phyloP scores from a whole-genome alignment of 2,888 invertebrate genomes.

The Xiphydria camelus region DNA sequence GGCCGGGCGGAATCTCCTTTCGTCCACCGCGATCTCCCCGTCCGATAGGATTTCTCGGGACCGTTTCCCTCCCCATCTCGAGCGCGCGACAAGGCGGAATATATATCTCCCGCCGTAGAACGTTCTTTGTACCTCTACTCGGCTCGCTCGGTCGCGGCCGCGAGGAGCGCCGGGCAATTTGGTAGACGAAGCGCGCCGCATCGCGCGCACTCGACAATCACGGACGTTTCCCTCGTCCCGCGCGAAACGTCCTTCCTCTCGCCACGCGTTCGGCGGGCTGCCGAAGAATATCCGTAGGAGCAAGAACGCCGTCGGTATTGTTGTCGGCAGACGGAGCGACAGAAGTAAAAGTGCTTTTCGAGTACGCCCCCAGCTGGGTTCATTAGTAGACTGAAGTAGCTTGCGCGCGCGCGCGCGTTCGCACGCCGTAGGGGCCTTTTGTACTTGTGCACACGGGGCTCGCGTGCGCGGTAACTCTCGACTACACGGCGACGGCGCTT shows the following conservation, averaged over 20 bases:
- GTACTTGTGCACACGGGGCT: slow-evolving; percentile 11
- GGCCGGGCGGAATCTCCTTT: too few species aligned
- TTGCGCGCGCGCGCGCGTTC: too few species aligned
- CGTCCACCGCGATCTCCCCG: too few species aligned
- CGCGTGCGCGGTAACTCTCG: not conserved
- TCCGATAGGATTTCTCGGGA: too few species aligned
- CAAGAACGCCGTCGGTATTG: slow-evolving; percentile 25
- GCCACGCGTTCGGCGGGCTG: not conserved
- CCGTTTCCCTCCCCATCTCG: too few species aligned
- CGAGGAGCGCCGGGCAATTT: slow-evolving; percentile 13
- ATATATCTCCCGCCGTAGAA: too few species aligned
- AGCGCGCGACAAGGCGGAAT: too few species aligned
- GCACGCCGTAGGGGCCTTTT: slow-evolving; percentile 40
- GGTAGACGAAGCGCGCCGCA: slow-evolving; percentile 11
- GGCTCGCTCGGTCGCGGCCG: too few species aligned
- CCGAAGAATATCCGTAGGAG: slow-evolving; percentile 5
- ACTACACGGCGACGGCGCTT: too few species aligned
- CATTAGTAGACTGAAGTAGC: slow-evolving; percentile 49
- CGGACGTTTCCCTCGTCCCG: too few species aligned
- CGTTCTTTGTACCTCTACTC: too few species aligned
- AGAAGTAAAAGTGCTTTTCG: slow-evolving; percentile 51
- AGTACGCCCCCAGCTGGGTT: slow-evolving; percentile 44
- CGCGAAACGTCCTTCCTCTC: slow-evolving; percentile 9
- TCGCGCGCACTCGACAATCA: slow-evolving; percentile 11
- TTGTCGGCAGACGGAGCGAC: slow-evolving; percentile 40